Base-by-base conservation (phyloP, 2,113 vertebrate species). In the Mastomys natalensis region DNA sequence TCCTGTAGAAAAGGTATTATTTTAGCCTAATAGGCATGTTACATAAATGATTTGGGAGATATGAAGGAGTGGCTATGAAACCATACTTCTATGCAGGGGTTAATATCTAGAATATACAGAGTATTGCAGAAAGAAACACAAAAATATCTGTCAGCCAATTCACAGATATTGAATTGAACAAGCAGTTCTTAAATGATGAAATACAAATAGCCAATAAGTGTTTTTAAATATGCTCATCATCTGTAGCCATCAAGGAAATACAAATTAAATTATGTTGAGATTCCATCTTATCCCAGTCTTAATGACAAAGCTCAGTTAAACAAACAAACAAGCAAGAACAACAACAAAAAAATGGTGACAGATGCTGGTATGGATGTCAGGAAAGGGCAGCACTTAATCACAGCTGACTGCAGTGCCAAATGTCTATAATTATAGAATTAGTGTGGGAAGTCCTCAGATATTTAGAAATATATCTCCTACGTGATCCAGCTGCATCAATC, bases 1-100 rank as follows among this genome's bases (percentile, higher is more conserved):
- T 48, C 60, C 64, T 31, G 19, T 5, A 4, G 2, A 0, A 6
- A 48, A 7, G 5, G 3, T 37, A 13, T 68, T 48, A 11, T 40
- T 62, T 3, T 58, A 76, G 29, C n/a, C 37, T 34, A 77, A 76
- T 11, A 74, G 64, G 84, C 29, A 24, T 60, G 13, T 85, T 24
- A 53, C 15, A 62, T 55, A 73, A 66, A 58, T 8, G 15, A 4
- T 62, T 17, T 53, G 48, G 48, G 17, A 53, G 48, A 78, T 37
- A 78, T 10, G 26, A 45, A n/a, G 51, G 53, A 81, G 3, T 21
- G 24, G 2, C 40, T 78, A 37, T 10, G 66, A 87, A 68, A 26
- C 9, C 43, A 12, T 15, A 55, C 24, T 16, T 60, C 45, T 60
- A 51, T 58, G 10, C 43, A 62, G 10, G 3, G 12, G 2, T 13